Evolutionary conservation across 2,113 vertebrate species (phyloP), one percentile per base, ranked within the genome.

Genomic region (Centropristis striata): DNA sequence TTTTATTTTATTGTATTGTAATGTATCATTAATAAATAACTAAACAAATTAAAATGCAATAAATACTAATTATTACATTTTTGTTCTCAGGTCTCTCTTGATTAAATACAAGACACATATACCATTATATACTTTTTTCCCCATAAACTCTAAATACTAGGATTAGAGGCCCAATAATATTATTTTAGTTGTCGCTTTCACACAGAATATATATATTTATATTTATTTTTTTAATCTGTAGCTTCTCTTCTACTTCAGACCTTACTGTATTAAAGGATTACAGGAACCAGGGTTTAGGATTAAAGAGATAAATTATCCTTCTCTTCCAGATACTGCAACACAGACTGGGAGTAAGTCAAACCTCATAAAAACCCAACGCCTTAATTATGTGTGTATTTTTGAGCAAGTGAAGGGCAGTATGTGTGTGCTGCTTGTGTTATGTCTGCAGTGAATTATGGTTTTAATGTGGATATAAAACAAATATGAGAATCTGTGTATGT

Each of bases 211-310:
- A n/a, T n/a, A n/a, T n/a, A n/a, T n/a, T n/a, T n/a, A n/a, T n/a
- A n/a, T n/a, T n/a, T n/a, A n/a, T 44, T 41, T 6, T 11, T 16
- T 20, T 18, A 47, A 51, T 68, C 42, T 77, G 25, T 58, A 28
- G 27, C 61, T 76, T 42, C 49, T 57, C 44, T 41, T 50, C 4
- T 13, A 55, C 71, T 75, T 42, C n/a, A 69, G 25, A 57, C 37
- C 21, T 44, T 42, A 21, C 39, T 68, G 44, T 57, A 74, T 74
- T 78, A 71, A 81, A 76, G 47, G 74, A 81, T 84, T 83, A 83
- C 20, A 47, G 50, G 20, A 54, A 77, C 58, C 49, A 75, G 42
- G 41, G 63, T 72, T 87, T 28, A 55, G 77, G 81, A 84, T 78
- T 82, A 80, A n/a, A 36, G 60, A 65, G 66, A 81, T 76, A 71